phyloP scores from a whole-genome alignment of 1,140 invertebrate genomes.

The Lasioglossum albipes region DNA sequence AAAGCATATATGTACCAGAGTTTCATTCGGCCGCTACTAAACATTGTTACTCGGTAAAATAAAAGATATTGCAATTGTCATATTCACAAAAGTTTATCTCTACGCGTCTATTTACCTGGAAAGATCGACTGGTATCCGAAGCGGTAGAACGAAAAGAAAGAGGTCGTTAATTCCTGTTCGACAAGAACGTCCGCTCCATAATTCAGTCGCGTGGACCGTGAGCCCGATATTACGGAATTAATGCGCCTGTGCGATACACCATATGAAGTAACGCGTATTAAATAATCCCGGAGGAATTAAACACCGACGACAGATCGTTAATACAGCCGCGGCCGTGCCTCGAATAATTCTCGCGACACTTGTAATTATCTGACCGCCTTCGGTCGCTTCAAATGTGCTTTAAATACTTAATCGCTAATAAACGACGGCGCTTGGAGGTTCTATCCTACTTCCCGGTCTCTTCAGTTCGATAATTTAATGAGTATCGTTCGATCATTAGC shows the following conservation, averaged over 20 bases:
- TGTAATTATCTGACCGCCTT: slow-evolving; percentile 3
- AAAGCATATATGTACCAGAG: too few species aligned
- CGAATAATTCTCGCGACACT: slow-evolving; percentile 22
- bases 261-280: slow-evolving; percentile 36
- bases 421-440: too few species aligned
- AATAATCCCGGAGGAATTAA: slow-evolving; percentile 31
- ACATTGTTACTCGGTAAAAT: too few species aligned
- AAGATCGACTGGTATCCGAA: too few species aligned
- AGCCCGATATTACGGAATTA: slow-evolving; percentile 18
- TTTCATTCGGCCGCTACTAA: too few species aligned
- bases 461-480: too few species aligned
- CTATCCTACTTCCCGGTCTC: too few species aligned
- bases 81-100: too few species aligned
- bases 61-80: neutral
- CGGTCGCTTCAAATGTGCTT: slow-evolving; percentile 16
- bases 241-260: neutral
- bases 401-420: neutral
- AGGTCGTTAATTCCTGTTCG: neutral
- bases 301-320: slow-evolving; percentile 35
- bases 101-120: too few species aligned
- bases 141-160: too few species aligned
- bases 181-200: neutral
- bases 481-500: too few species aligned
- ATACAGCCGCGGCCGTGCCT: neutral
- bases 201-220: neutral